These are phyloP conservation scores for Tympanoctomys barrerae DNA, from an alignment of 2,797 vertebrate species.

Conservation along the genomic window DNA sequence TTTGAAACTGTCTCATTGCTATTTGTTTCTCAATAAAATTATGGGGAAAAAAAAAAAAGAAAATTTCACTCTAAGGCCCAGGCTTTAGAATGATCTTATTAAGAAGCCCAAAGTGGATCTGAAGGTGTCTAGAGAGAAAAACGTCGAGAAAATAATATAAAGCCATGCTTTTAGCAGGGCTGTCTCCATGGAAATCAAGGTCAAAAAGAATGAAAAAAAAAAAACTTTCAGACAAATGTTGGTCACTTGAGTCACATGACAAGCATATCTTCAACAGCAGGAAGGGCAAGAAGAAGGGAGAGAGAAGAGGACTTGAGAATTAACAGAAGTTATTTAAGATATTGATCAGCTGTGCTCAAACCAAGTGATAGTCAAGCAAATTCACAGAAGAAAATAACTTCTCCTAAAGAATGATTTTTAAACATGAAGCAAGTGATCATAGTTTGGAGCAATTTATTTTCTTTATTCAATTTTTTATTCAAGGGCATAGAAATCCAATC, in stretches of 20 bases:
- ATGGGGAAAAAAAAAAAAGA: not conserved
- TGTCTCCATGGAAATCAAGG: not conserved
- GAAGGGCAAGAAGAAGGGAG: not conserved
- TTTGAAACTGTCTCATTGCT: too few species aligned
- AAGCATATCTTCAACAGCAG: not conserved
- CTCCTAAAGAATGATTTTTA: conserved; percentile 33
- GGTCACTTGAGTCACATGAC: not conserved
- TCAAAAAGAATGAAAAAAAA: not conserved
- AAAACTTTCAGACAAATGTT: not conserved
- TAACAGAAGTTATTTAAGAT: not conserved
- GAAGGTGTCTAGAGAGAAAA: not conserved
- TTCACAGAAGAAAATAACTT: not conserved
- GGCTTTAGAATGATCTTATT: not conserved
- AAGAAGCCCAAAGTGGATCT: not conserved
- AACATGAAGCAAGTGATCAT: not conserved
- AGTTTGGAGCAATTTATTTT: conserved; percentile 24
- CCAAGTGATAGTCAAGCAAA: not conserved
- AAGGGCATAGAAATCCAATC: conserved; percentile 48
- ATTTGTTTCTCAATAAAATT: too few species aligned
- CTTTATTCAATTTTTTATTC: conserved; percentile 32
- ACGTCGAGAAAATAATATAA: conserved; percentile 6
- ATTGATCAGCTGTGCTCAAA: conserved; percentile 17
- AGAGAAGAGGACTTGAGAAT: not conserved
- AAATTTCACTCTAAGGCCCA: conserved; percentile 4
- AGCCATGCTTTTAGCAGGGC: not conserved